phyloP scores from a whole-genome alignment of 2,888 invertebrate genomes.

The Spicauda simplicius region DNA sequence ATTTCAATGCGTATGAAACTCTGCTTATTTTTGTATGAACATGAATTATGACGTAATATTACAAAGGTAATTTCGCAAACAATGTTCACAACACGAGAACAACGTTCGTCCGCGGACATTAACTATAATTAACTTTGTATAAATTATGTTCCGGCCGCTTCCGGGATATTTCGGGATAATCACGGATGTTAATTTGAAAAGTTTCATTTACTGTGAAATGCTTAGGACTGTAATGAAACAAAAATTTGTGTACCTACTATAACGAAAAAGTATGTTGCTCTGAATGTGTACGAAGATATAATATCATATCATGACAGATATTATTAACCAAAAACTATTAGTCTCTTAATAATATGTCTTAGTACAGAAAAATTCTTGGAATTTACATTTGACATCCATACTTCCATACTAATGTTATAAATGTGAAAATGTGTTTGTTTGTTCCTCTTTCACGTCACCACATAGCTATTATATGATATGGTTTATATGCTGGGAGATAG shows the following conservation, averaged over 20 bases:
- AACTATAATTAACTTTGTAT: constrained; percentile 33
- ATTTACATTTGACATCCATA: no score
- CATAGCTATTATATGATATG: no score
- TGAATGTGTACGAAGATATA: no score
- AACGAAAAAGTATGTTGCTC: neutral
- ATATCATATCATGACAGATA: no score
- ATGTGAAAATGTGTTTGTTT: no score
- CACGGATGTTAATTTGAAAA: constrained; percentile 20
- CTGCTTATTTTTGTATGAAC: neutral
- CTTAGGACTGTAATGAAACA: constrained; percentile 14
- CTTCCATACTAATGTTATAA: no score
- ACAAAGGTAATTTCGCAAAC: constrained; percentile 20
- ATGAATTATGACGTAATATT: neutral
- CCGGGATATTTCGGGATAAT: constrained; percentile 10
- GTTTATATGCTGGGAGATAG: no score
- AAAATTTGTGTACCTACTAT: neutral
- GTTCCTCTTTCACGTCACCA: no score
- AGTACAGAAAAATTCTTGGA: no score
- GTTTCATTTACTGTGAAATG: constrained; percentile 7
- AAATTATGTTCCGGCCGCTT: constrained; percentile 26
- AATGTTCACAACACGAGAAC: constrained; percentile 11
- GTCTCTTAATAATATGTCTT: no score
- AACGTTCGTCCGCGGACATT: constrained; percentile 12
- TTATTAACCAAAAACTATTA: no score
- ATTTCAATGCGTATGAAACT: neutral